Base-by-base conservation (phyloP, 2,888 invertebrate species). In the Drosophila formosana region DNA sequence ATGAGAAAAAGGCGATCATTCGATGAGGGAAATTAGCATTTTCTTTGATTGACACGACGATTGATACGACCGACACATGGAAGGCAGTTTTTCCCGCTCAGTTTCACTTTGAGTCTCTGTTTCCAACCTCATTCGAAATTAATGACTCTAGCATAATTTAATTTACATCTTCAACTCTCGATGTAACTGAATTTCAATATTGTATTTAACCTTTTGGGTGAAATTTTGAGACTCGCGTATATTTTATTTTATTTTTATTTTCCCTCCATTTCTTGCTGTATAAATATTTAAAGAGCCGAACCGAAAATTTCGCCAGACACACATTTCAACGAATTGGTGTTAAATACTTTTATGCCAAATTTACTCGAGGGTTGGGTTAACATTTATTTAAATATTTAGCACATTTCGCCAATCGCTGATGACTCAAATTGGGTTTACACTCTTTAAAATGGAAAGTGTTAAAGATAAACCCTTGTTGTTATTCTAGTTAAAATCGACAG, bases 81-180 rank as follows among this genome's bases (percentile, higher is more conserved):
- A 56, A 37, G 56, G 26, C 47, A 67, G 70, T 65, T 83, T 80
- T 80, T 87, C 72, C 82, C 56, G 79, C 68, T 74, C 62, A 76
- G 76, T 87, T 83, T 83, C 84, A 81, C 82, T 76, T 51, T 43
- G 43, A 49, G 51, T 23, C 34, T 37, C 39, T 37, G 39, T 43
- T 57, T 69, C 45, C 43, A 66, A 63, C 56, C 71, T 57, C 67
- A 64, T 32, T 34, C 58, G 37, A 73, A 60, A 60, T 74, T 74
- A 62, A 65, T 74, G 9, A 39, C 61, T 51, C 26, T 32, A 13
- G 57, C 57, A 70, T 53, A 64, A 57, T 46, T 72, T 53, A 63
- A 73, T 77, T 80, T 65, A 61, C 73, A 73, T 70, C 60, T 63
- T 60, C 28, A 28, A 32, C 46, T 45, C 47, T 55, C 46, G 66